Conservation (phyloP, 2,113 vertebrate species). For the Dissostichus mawsoni region DNA sequence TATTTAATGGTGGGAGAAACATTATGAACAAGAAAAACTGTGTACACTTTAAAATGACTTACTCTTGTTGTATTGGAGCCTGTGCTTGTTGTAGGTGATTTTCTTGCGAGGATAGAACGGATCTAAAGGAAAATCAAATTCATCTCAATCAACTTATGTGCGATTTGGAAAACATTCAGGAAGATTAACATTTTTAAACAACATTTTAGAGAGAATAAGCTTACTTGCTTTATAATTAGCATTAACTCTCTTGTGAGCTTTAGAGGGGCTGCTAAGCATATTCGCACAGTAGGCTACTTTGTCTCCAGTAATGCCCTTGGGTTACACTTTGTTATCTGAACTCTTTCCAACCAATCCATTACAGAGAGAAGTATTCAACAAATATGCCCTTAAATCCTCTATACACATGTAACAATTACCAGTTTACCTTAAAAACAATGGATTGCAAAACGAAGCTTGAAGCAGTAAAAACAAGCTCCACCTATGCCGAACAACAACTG, state of each 20-base stretch:
- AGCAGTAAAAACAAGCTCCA: background rate
- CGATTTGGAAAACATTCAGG: background rate
- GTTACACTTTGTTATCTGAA: background rate
- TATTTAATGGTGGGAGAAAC: background rate
- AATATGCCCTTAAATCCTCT: too few relatives aligned
- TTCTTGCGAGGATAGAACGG: constrained; percentile 50
- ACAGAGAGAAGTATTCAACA: background rate
- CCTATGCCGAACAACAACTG: too few relatives aligned
- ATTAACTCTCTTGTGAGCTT: background rate
- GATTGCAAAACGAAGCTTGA: background rate
- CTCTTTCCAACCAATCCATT: background rate
- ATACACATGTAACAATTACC: background rate
- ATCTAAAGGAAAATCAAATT: constrained; percentile 55
- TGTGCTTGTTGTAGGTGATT: background rate
- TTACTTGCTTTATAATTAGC: background rate
- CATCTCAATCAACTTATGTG: background rate
- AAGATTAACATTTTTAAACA: background rate
- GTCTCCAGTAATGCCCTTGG: too few relatives aligned
- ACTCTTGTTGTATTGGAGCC: constrained; percentile 56
- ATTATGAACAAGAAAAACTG: background rate
- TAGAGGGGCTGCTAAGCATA: too few relatives aligned
- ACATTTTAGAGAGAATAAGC: background rate
- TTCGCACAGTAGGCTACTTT: too few relatives aligned
- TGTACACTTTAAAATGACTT: constrained; percentile 3
- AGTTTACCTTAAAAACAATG: background rate